Evolutionary conservation across 1,140 invertebrate genomes (phyloP), one percentile per base, ranked within the genome.

Genomic region (Zaprionus tsacasi): DNA sequence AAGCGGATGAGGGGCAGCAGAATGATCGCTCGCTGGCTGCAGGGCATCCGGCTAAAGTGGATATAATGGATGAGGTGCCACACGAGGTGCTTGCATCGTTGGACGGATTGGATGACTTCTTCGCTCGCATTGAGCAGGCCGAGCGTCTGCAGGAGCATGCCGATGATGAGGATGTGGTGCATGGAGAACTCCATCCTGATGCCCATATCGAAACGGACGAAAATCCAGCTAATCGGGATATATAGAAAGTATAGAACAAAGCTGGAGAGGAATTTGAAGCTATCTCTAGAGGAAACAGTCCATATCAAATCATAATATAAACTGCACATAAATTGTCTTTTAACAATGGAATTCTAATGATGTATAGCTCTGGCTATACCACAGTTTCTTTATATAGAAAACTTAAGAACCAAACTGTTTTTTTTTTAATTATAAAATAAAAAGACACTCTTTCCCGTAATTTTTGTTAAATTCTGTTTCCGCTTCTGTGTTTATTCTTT

Each of bases 91-190:
- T 64, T 1, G 72, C 57, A 10, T 68, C 76, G 0, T 35, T 87
- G n/a, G 67, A 88, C 11, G 48, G 30, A 2, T 52, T 87, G 4
- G 83, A 88, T 36, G 79, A 75, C 3, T 82, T 59, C 5, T 79
- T 88, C 8, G 67, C 70, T 0, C 70, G 57, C 6, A 55, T 86
- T 25, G 79, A 74, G 7, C 5, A 35, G 13, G 27, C 38, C 15
- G 27, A 30, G 4, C 27, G 27, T 30, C 27, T 30, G 27, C 27
- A 30, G 30, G 79, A 74, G 7, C 5, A 35, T 8, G 27, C 33
- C 15, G 40, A 70, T 7, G 60, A 56, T n/a, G 10, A 36, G 30
- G 15, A 64, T 64, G 60, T 38, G 17, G 17, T 12, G 21, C 15
- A 52, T n/a, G 43, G 35, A 8, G n/a, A 45, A 15, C 15, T 3